Base-by-base conservation (phyloP, 2,888 invertebrate species). In the Sarcophaga caerulescens region DNA sequence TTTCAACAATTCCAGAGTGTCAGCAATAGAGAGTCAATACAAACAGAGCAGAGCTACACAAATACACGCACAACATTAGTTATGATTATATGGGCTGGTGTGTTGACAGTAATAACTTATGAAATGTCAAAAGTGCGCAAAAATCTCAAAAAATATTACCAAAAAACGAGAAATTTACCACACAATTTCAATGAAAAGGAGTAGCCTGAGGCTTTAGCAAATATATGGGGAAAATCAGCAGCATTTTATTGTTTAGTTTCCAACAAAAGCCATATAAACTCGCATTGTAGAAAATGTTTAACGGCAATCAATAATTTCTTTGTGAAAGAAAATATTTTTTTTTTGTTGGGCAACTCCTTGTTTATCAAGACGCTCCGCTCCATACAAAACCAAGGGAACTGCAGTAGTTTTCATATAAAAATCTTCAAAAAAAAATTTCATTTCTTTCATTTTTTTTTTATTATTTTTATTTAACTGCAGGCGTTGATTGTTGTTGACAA, bases 31-130 rank as follows among this genome's bases (percentile, higher is more conserved):
- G 47, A 12, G 47, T 47, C 47, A 47, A 11, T 14, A 47, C 3
- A 47, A 47, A 0, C 4, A 47, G 47, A 47, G 47, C 52, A 8
- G 5, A 12, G 52, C 17, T 52, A 52, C 17, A 17, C 12, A 52
- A 52, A 52, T 0, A 14, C 2, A 52, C 17, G 14, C 17, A 52
- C 17, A 14, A 14, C 85, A 86, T 84, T 84, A 77, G 83, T 86
- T 86, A 78, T 78, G 84, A 65, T 71, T 79, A 52, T 79, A 52
- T 52, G 52, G 52, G 4, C 52, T 14, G 47, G 75, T 81, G 75
- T 81, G 86, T 81, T 86, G 86, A 86, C 86, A 86, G 78, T 84
- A 76, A 81, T 84, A 86, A 86, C 81, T 81, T 86, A 86, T 81
- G 17, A 52, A 80, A 75, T 75, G 81, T 21, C 78, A 62, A 78